Conservation (phyloP, 2,888 invertebrate genomes). For the Formica aserva region DNA sequence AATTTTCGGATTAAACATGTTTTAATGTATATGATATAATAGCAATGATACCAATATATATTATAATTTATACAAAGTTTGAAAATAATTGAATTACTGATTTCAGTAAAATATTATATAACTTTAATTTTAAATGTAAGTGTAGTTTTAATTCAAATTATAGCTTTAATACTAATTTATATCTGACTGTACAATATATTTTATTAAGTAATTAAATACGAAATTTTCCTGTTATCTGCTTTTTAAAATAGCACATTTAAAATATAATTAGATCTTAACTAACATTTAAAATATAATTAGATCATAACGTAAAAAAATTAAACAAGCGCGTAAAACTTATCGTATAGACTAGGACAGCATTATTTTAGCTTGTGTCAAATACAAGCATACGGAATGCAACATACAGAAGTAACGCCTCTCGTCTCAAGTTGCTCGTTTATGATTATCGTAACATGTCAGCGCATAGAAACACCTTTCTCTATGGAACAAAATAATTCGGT, state of each 20-base stretch:
- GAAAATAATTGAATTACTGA: neutral
- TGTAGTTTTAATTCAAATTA: neutral
- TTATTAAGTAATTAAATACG: neutral
- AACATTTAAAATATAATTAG: too few relatives aligned
- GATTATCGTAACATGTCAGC: conserved; percentile 2
- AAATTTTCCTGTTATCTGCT: neutral
- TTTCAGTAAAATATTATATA: neutral
- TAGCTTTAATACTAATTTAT: neutral
- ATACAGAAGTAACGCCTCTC: conserved; percentile 60
- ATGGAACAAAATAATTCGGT: neutral
- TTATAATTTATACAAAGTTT: neutral
- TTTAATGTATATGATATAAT: neutral
- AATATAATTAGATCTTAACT: neutral
- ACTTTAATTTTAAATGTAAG: neutral
- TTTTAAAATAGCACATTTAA: neutral
- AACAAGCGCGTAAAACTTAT: neutral
- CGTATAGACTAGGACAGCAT: neutral
- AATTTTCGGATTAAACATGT: neutral
- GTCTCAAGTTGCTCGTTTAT: conserved; percentile 32
- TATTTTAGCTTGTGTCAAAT: neutral
- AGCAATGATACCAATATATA: neutral
- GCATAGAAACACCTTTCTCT: conserved; percentile 6
- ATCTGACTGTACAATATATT: neutral
- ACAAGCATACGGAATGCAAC: neutral
- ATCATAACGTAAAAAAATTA: too few relatives aligned